Evolutionary conservation across 2,797 vertebrate species (phyloP).

Genomic region (Acanthis flammea): DNA sequence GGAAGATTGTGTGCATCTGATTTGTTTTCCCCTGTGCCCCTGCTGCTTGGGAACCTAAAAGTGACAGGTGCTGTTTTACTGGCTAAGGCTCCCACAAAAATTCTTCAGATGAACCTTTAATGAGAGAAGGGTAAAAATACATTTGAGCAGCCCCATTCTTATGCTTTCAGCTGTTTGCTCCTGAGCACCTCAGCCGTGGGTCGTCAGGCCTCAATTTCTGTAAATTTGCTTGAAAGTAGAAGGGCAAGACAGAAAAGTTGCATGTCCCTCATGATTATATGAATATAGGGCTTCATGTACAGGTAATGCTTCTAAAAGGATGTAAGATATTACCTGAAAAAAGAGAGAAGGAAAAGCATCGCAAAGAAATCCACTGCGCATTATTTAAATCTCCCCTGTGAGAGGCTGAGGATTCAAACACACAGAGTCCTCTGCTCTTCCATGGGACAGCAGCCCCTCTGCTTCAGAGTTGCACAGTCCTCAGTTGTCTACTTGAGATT

Average conservation of each 20-base stretch:
- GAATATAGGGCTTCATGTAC: not conserved
- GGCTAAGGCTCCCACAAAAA: constrained; percentile 37
- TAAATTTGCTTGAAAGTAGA: constrained; percentile 18
- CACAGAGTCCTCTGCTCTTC: not conserved
- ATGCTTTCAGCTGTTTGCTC: not conserved
- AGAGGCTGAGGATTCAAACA: not conserved
- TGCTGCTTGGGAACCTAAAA: not conserved
- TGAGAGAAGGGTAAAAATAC: constrained; percentile 15
- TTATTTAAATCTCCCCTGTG: constrained; percentile 41
- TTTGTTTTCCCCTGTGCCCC: not conserved
- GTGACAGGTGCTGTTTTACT: not conserved
- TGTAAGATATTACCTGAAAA: constrained; percentile 35
- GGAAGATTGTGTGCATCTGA: not conserved
- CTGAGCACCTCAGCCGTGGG: not conserved
- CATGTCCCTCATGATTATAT: not conserved
- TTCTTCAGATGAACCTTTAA: constrained; percentile 60
- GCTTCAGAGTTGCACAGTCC: not conserved
- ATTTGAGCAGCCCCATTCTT: not conserved
- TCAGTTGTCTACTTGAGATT: not conserved
- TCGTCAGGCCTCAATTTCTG: constrained; percentile 19
- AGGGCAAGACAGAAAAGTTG: not conserved
- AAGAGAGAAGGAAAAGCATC: not conserved
- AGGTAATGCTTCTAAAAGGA: constrained; percentile 17
- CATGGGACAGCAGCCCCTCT: not conserved
- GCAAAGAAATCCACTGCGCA: not conserved